phyloP scores from a whole-genome alignment of 2,888 invertebrate genomes.

The Dascillus cervinus region DNA sequence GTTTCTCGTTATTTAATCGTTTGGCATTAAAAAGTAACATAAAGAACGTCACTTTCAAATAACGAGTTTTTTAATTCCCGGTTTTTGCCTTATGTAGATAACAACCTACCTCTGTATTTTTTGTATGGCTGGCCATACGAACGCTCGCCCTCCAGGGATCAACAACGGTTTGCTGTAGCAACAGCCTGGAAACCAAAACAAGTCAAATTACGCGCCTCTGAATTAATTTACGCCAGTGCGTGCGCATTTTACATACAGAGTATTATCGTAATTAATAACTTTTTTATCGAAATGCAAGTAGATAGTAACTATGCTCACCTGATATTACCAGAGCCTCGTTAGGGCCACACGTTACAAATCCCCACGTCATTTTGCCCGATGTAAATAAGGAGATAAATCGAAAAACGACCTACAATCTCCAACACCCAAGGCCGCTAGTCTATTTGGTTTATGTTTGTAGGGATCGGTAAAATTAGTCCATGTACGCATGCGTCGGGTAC shows the following conservation, averaged over 20 bases:
- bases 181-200: slow-evolving; percentile 63
- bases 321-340: slow-evolving; percentile 92
- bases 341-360: slow-evolving; percentile 90
- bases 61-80: too few relatives aligned
- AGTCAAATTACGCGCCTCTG: slow-evolving; percentile 1
- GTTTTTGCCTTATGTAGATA: too few relatives aligned
- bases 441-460: too few relatives aligned
- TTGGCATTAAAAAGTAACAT: too few relatives aligned
- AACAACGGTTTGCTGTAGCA: slow-evolving; percentile 88
- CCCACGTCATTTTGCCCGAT: slow-evolving; percentile 56
- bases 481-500: too few relatives aligned
- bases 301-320: slow-evolving; percentile 59
- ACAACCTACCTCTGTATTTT: slow-evolving; percentile 69
- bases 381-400: too few relatives aligned
- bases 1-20: too few relatives aligned
- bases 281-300: slow-evolving; percentile 5
- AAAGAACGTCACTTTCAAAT: too few relatives aligned
- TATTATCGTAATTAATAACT: neutral
- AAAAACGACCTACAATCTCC: too few relatives aligned
- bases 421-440: too few relatives aligned
- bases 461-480: too few relatives aligned
- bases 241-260: neutral
- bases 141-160: slow-evolving; percentile 93
- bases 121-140: slow-evolving; percentile 92
- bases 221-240: too few relatives aligned